Evolutionary conservation across 2,888 invertebrate species (phyloP).

Genomic region (Xestia ashworthii): DNA sequence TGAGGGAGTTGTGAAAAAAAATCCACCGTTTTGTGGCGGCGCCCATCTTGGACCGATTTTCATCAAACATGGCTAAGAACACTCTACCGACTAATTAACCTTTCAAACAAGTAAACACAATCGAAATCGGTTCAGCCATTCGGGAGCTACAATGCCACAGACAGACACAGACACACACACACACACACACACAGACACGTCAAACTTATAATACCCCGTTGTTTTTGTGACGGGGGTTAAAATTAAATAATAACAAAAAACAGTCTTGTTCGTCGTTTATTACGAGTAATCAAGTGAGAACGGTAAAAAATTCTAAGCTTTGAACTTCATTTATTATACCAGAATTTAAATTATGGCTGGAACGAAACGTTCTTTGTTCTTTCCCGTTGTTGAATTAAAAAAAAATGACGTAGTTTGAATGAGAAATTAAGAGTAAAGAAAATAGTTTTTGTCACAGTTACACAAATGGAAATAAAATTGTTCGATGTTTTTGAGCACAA

Average conservation of each 20-base stretch:
- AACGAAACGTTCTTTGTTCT: constrained; percentile 7
- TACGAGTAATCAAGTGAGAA: constrained; percentile 25
- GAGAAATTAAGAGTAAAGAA: not conserved
- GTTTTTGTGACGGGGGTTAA: too few relatives aligned
- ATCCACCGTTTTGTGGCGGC: too few relatives aligned
- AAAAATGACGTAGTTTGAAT: not conserved
- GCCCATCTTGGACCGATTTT: too few relatives aligned
- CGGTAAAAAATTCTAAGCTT: constrained; percentile 9
- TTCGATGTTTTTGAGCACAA: not conserved
- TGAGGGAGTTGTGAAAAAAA: too few relatives aligned
- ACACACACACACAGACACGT: too few relatives aligned
- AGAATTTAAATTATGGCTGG: constrained; percentile 23
- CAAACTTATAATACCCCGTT: too few relatives aligned
- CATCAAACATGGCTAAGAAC: too few relatives aligned
- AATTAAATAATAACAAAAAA: not conserved
- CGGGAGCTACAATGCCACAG: too few relatives aligned
- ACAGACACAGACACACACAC: too few relatives aligned
- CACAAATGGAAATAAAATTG: not conserved
- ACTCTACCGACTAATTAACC: too few relatives aligned
- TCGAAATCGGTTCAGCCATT: too few relatives aligned
- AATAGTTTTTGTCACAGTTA: not conserved
- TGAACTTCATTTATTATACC: constrained; percentile 12
- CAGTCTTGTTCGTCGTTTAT: constrained; percentile 2
- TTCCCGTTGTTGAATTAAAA: constrained; percentile 4
- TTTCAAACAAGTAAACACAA: too few relatives aligned